phyloP scores from a whole-genome alignment of 2,888 invertebrate genomes.

The Julus scandinavius region DNA sequence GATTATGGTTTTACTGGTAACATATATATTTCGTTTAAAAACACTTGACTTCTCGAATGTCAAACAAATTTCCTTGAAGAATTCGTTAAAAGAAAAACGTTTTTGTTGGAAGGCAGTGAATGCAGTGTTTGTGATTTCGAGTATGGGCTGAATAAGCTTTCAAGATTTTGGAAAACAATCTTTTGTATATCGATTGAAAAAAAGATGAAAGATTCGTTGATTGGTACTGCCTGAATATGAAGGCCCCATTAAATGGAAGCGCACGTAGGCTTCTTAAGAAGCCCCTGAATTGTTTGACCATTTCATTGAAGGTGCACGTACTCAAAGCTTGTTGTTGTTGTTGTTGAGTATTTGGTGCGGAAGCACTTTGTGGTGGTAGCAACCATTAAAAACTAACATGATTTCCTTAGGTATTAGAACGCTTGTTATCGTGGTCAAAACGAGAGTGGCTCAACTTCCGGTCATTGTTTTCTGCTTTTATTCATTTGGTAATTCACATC shows the following conservation, averaged over 20 bases:
- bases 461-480: constrained; percentile 45
- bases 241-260: constrained; percentile 10
- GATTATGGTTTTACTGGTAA: not conserved
- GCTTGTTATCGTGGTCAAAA: constrained; percentile 31
- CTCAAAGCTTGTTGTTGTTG: not conserved
- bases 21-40: not conserved
- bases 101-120: not conserved
- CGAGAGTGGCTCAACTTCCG: constrained; percentile 45
- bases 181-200: constrained; percentile 1
- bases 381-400: constrained; percentile 43
- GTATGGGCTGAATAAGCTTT: not conserved
- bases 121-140: not conserved
- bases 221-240: constrained; percentile 15
- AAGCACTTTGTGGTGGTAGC: constrained; percentile 35
- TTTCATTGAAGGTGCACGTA: constrained; percentile 43
- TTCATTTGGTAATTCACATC: constrained; percentile 40
- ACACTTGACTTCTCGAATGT: not conserved
- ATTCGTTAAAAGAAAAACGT: not conserved
- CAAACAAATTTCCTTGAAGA: not conserved
- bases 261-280: constrained; percentile 45
- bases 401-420: constrained; percentile 43
- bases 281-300: constrained; percentile 33
- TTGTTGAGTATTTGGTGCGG: constrained; percentile 35
- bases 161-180: not conserved
- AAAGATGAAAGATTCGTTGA: not conserved